Percentiles rank a stretch among this genome's conserved stretches.
Evolutionary conservation across 2,797 vertebrate genomes (phyloP).

Genomic region (Sebastes steindachneri): DNA sequence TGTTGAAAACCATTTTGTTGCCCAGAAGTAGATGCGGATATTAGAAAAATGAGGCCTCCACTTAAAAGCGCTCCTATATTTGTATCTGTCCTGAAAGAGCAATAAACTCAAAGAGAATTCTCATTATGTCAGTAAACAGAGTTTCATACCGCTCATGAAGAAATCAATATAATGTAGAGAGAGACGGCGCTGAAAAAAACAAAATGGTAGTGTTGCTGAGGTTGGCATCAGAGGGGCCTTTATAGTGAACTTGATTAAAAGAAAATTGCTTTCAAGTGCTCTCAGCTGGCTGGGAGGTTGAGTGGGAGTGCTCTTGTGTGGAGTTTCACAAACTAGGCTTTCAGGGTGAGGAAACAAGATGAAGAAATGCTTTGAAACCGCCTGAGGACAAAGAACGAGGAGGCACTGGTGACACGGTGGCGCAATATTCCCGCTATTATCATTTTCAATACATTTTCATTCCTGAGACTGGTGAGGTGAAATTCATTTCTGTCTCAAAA

Average conservation of each 20-base stretch:
- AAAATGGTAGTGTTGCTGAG: slow-evolving; percentile 67
- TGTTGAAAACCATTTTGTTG: not conserved
- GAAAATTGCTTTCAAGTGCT: slow-evolving; percentile 84
- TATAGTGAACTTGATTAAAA: slow-evolving; percentile 84
- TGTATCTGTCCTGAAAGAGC: slow-evolving; percentile 46
- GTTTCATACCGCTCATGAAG: slow-evolving; percentile 68
- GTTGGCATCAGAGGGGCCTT: slow-evolving; percentile 79
- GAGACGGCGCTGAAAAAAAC: slow-evolving; percentile 46
- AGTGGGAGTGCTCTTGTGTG: slow-evolving; percentile 72
- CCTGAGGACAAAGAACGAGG: slow-evolving; percentile 61
- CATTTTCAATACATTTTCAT: slow-evolving; percentile 57
- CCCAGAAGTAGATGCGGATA: not conserved
- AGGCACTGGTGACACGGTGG: slow-evolving; percentile 62
- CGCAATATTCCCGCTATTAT: slow-evolving; percentile 62
- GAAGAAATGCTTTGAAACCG: slow-evolving; percentile 77
- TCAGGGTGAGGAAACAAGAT: slow-evolving; percentile 73
- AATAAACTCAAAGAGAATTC: slow-evolving; percentile 66
- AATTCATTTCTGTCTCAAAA: slow-evolving; percentile 26
- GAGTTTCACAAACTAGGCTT: slow-evolving; percentile 70
- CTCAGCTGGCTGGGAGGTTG: slow-evolving; percentile 77
- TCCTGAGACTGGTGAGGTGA: slow-evolving; percentile 10
- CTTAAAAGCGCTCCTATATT: slow-evolving; percentile 9
- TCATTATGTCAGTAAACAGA: slow-evolving; percentile 67
- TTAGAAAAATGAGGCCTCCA: slow-evolving; percentile 28
- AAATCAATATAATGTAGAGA: slow-evolving; percentile 74